These are phyloP conservation scores for Ailurus styani DNA, from an alignment of 2,113 vertebrate genomes.

Conservation along the genomic window DNA sequence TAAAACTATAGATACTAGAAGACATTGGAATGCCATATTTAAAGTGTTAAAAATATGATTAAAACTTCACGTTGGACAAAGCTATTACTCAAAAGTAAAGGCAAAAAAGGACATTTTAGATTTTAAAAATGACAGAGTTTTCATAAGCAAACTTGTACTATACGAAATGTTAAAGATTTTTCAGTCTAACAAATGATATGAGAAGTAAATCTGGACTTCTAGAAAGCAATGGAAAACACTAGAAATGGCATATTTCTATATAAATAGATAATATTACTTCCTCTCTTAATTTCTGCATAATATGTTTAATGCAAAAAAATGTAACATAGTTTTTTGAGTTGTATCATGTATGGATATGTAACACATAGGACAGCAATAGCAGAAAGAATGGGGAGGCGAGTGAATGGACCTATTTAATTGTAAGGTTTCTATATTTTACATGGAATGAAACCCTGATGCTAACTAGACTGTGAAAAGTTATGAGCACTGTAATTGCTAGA, in stretches of 20 bases:
- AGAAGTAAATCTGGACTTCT: not conserved
- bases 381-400: not conserved
- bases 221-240: not conserved
- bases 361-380: not conserved
- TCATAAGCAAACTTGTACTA: not conserved
- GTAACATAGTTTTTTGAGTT: not conserved
- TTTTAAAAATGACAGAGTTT: not conserved
- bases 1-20: not conserved
- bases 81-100: not conserved
- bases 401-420: not conserved
- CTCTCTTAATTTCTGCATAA: not conserved
- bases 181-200: not conserved
- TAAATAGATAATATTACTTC: not conserved
- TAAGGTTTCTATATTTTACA: not conserved
- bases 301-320: not conserved
- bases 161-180: not conserved
- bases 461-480: not conserved
- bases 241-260: not conserved
- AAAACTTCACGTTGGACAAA: not conserved
- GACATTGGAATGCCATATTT: not conserved
- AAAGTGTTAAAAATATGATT: not conserved
- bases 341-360: not conserved
- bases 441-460: not conserved
- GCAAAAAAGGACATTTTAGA: not conserved
- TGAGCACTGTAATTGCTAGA: not conserved